Evolutionary conservation across 2,888 invertebrate genomes (phyloP).

Genomic region (Lepidonotus clava): DNA sequence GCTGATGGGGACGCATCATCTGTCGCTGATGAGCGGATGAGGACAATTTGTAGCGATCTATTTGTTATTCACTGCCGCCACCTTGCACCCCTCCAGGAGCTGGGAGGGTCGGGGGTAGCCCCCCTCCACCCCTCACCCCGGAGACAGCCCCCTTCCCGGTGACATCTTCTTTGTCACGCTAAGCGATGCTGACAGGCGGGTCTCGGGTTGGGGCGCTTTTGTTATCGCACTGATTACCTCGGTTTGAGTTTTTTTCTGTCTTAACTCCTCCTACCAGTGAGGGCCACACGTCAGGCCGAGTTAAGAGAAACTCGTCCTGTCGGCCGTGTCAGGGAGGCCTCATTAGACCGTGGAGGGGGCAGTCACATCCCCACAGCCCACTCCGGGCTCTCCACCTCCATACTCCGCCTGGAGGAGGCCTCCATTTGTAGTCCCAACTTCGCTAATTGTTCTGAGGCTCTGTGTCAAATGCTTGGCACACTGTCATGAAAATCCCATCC

Average conservation of each 20-base stretch:
- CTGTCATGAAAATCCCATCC: too few species aligned
- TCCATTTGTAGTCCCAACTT: too few species aligned
- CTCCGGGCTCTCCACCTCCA: too few species aligned
- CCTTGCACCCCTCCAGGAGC: not conserved
- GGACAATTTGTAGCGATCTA: constrained; percentile 39
- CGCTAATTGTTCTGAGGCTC: too few species aligned
- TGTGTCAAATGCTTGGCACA: too few species aligned
- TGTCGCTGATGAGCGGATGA: constrained; percentile 17
- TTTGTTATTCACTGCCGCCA: constrained; percentile 43
- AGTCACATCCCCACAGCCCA: too few species aligned
- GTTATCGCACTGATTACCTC: not conserved
- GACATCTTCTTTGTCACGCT: constrained; percentile 37
- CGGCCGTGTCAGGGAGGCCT: too few species aligned
- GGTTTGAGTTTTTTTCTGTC: not conserved
- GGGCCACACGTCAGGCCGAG: not conserved
- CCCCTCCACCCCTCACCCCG: not conserved
- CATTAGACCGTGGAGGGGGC: too few species aligned
- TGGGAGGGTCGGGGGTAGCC: too few species aligned
- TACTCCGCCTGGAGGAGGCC: too few species aligned
- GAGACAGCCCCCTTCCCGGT: not conserved
- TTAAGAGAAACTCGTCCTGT: too few species aligned
- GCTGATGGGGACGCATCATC: not conserved
- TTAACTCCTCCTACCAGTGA: not conserved
- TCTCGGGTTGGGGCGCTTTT: not conserved
- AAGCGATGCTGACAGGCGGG: not conserved